Evolutionary conservation across 2,888 invertebrate species (phyloP).

Genomic region (Mesopsocus fuscifrons): DNA sequence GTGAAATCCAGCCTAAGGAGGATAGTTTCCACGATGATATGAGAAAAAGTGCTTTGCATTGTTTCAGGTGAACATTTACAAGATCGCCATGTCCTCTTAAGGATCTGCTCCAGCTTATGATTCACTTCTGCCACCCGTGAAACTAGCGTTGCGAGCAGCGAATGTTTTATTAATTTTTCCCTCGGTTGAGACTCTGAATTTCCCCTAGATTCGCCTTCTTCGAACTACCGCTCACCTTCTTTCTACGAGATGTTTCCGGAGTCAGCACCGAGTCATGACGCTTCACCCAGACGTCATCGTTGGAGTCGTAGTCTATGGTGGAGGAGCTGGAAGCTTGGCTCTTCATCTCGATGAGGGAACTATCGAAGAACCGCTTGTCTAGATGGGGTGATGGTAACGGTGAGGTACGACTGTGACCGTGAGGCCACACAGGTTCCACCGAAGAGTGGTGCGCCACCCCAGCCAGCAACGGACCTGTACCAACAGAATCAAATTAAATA

Average conservation of each 20-base stretch:
- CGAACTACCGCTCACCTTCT: conserved; percentile 42
- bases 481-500: too few species aligned
- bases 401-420: conserved; percentile 22
- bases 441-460: neutral
- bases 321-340: conserved; percentile 43
- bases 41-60: too few species aligned
- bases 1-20: too few species aligned
- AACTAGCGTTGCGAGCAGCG: too few species aligned
- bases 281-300: conserved; percentile 53
- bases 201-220: too few species aligned
- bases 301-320: conserved; percentile 34
- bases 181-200: too few species aligned
- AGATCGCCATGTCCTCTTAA: too few species aligned
- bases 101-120: too few species aligned
- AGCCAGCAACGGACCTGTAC: conserved; percentile 9
- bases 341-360: conserved; percentile 62
- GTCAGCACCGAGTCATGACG: conserved; percentile 27
- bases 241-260: conserved; percentile 20
- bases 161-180: too few species aligned
- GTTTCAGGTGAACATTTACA: too few species aligned
- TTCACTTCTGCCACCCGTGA: too few species aligned
- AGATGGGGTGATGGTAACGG: conserved; percentile 42
- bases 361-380: conserved; percentile 65
- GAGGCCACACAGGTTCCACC: conserved; percentile 3
- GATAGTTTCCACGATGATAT: too few species aligned